These are phyloP conservation scores for Tetrapedia diversipes DNA, from an alignment of 2,888 invertebrate species.

Conservation along the genomic window DNA sequence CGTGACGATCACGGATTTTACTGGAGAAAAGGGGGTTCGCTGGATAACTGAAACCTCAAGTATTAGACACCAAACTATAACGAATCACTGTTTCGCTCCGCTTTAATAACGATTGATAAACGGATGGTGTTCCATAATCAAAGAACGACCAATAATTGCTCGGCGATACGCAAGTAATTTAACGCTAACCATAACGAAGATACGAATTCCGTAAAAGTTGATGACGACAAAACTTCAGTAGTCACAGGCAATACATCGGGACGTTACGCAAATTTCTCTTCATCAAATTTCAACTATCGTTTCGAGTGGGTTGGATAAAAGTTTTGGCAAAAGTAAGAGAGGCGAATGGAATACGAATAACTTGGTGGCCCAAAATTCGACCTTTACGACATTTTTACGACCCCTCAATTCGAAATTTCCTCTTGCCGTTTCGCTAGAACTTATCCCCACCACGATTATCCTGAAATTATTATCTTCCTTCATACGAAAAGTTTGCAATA, in stretches of 20 bases:
- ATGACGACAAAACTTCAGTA: not conserved
- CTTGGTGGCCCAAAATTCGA: constrained; percentile 27
- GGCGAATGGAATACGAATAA: constrained; percentile 36
- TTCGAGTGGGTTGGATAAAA: constrained; percentile 27
- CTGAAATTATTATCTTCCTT: constrained; percentile 31
- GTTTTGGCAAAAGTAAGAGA: constrained; percentile 11
- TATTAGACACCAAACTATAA: not conserved
- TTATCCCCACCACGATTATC: constrained; percentile 8
- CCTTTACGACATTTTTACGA: constrained; percentile 44
- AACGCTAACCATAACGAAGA: not conserved
- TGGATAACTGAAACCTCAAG: not conserved
- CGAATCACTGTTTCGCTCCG: not conserved
- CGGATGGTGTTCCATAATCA: constrained; percentile 16
- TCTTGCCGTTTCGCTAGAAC: not conserved
- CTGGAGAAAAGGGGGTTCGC: not conserved
- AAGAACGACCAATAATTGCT: not conserved
- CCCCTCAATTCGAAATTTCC: constrained; percentile 25
- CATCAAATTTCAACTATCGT: not conserved
- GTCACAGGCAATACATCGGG: not conserved
- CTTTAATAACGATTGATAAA: constrained; percentile 2
- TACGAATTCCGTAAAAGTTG: not conserved
- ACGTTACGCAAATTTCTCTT: constrained; percentile 9
- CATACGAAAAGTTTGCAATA: constrained; percentile 17
- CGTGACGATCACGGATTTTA: constrained; percentile 14
- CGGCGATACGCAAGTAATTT: not conserved